A percentile compares a stretch with the other conserved stretches of the same genome.
Conservation (phyloP, 1,140 invertebrate genomes). For the Pseudomyrmex pallidus region DNA sequence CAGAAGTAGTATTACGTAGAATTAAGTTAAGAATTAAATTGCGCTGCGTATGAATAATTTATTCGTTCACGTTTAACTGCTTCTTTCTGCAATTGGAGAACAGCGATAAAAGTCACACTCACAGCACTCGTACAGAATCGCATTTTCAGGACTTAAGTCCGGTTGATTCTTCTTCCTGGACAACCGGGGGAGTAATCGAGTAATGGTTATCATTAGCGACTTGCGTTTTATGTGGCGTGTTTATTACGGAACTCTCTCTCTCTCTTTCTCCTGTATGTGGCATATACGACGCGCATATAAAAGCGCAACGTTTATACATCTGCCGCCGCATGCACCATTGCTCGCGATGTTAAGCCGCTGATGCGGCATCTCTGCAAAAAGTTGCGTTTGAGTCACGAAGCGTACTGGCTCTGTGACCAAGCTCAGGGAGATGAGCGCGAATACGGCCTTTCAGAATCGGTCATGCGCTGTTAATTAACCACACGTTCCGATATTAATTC, state of each 20-base stretch:
- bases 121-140: not conserved
- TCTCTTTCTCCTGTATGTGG: too few relatives aligned
- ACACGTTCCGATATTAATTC: conserved; percentile 28
- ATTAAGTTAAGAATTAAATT: not conserved
- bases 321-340: not conserved
- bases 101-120: conserved; percentile 9
- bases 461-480: conserved; percentile 46
- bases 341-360: not conserved
- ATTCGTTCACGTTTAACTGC: not conserved
- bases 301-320: conserved; percentile 1
- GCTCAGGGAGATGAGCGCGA: not conserved
- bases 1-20: not conserved
- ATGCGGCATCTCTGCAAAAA: conserved; percentile 14
- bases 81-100: not conserved
- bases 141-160: not conserved
- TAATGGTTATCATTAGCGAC: conserved; percentile 45
- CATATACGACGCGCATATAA: conserved; percentile 15
- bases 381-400: not conserved
- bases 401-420: not conserved
- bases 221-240: conserved; percentile 3
- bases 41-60: not conserved
- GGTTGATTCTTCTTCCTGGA: conserved; percentile 11
- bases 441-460: conserved; percentile 32
- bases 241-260: conserved; percentile 11
- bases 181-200: conserved; percentile 26